Conservation (phyloP, 2,113 vertebrate species). For the Sinocyclocheilus rhinocerous region DNA sequence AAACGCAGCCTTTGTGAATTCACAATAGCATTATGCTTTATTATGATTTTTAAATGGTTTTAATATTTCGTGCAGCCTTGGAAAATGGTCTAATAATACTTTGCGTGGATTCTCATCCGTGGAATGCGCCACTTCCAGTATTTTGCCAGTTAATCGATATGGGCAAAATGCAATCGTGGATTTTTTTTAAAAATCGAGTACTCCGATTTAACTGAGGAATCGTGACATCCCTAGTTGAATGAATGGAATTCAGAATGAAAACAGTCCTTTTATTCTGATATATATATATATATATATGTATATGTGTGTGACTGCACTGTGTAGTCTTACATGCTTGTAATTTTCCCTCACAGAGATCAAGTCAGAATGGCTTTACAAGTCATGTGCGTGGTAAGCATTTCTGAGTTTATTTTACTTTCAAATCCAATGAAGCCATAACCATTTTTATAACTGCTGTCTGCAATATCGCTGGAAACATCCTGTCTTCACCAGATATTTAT, state of each 20-base stretch:
- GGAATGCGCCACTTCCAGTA: no score
- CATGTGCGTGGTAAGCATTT: constrained; percentile 62
- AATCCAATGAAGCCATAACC: background rate
- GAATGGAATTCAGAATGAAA: background rate
- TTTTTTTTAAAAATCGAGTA: no score
- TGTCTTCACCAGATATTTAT: background rate
- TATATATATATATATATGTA: background rate
- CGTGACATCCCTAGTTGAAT: no score
- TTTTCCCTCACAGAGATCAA: constrained; percentile 63
- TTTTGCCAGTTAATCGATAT: no score
- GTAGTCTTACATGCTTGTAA: background rate
- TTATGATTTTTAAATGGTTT: no score
- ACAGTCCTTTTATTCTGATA: background rate
- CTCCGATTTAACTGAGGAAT: no score
- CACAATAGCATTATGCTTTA: no score
- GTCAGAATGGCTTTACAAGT: constrained; percentile 70
- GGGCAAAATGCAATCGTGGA: no score
- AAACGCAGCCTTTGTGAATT: no score
- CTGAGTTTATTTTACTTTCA: background rate
- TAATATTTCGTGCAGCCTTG: no score
- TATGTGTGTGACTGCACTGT: background rate
- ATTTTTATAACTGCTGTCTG: background rate
- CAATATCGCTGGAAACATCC: background rate
- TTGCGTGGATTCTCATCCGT: no score
- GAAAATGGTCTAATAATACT: no score